Base-by-base conservation (phyloP, 2,888 invertebrate species). In the Netelia virgata region DNA sequence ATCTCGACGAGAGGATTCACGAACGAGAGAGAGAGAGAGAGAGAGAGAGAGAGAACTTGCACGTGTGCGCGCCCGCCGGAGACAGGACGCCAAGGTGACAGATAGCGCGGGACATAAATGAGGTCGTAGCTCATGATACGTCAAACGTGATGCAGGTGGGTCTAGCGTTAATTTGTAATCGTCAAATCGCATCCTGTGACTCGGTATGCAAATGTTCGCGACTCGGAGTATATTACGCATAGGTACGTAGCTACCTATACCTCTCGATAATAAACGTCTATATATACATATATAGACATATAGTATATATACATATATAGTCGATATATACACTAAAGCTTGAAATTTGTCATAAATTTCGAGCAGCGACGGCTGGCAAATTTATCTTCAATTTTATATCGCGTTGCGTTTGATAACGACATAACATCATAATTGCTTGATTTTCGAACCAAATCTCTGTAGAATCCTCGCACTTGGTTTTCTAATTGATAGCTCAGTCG, bases 91-190 rank as follows among this genome's bases (percentile, higher is more conserved):
- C 88, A 87, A 90, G 89, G 86, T 89, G 90, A 89, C 89, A 89
- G 89, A 90, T 88, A 89, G 86, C 82, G 83, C 82, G 81, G 81
- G 86, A 86, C 87, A 88, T 87, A 90, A 90, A 91, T 89, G 91
- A 89, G 88, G 86, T 85, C 87, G 83, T 88, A 87, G 82, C 87
- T 88, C 88, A 82, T 86, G 87, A 85, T 87, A 88, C 88, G 89
- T 92, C 91, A 92, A 91, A 91, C 88, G 88, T 88, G 89, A 90
- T 88, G 88, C 88, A 77, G 82, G 86, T 90, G 89, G 88, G 86
- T 84, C 88, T 90, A 90, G 90, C 91, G 87, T 91, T 91, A 92
- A 92, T 92, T 92, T 92, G 90, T 91, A 89, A 86, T 86, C 86
- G 87, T 86, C 89, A 86, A 89, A 88, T 87, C 87, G 76, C 28